These are phyloP conservation scores for Suncus etruscus DNA, from an alignment of 2,113 vertebrate genomes.

Conservation along the genomic window DNA sequence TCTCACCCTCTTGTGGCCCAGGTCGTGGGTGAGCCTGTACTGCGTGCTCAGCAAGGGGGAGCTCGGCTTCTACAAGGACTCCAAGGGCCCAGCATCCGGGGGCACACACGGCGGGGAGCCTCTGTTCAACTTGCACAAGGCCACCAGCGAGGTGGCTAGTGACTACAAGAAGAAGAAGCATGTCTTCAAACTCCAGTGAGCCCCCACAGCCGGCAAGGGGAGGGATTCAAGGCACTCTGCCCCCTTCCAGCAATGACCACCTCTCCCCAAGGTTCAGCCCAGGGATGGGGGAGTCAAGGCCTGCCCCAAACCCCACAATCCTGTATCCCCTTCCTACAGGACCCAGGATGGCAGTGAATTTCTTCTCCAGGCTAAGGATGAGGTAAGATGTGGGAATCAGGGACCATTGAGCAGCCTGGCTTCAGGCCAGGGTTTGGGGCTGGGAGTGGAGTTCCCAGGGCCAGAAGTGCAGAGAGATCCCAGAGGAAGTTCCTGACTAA, in stretches of 20 bases:
- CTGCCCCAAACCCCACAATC: conserved; percentile 1
- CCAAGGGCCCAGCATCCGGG: conserved; percentile 89
- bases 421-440: neutral
- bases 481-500: neutral
- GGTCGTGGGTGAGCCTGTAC: conserved; percentile 97
- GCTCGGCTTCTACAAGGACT: conserved; percentile 96
- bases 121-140: conserved; percentile 91
- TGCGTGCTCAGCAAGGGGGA: conserved; percentile 95
- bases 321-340: conserved; percentile 82
- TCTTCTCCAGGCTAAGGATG: conserved; percentile 96
- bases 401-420: neutral
- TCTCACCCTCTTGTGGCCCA: conserved; percentile 59
- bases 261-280: no score
- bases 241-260: neutral
- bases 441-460: no score
- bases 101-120: conserved; percentile 93
- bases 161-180: conserved; percentile 99
- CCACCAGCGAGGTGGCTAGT: conserved; percentile 92
- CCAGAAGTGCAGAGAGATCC: neutral
- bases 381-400: conserved; percentile 87
- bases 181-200: conserved; percentile 96
- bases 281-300: no score
- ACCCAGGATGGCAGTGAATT: conserved; percentile 95
- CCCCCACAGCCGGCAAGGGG: neutral
- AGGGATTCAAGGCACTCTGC: neutral